These are phyloP conservation scores for Cydia pomonella DNA, from an alignment of 1,140 invertebrate genomes.

Conservation along the genomic window DNA sequence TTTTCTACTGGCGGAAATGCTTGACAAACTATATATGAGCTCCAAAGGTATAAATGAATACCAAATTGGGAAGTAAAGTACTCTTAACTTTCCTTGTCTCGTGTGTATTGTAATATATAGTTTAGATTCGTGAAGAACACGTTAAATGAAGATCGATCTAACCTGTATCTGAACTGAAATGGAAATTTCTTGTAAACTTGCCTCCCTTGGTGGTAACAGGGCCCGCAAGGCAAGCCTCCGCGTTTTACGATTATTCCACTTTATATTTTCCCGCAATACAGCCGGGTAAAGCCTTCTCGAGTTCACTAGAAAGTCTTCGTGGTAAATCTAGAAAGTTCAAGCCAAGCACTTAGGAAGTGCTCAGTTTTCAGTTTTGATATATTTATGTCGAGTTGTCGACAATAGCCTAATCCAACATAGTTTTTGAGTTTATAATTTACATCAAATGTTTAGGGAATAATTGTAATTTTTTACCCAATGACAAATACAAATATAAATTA, in stretches of 20 bases:
- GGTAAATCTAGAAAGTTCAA: constrained; percentile 3
- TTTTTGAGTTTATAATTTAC: no score
- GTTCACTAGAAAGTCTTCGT: background rate
- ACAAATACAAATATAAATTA: no score
- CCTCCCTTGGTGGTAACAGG: background rate
- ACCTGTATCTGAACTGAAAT: background rate
- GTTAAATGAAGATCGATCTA: background rate
- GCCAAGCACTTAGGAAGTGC: background rate
- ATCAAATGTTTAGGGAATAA: no score
- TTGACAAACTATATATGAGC: no score
- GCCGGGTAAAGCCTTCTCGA: background rate
- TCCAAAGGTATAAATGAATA: no score
- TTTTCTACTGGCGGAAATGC: no score
- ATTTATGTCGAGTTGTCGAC: no score
- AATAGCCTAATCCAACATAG: no score
- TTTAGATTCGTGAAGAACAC: background rate
- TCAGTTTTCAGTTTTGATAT: background rate
- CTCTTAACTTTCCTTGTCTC: background rate
- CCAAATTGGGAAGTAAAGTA: no score
- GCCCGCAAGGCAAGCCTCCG: background rate
- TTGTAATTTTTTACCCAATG: no score
- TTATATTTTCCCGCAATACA: constrained; percentile 6
- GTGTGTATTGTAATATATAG: background rate
- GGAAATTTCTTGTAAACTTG: constrained; percentile 3
- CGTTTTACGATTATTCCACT: constrained; percentile 4